phyloP scores from a whole-genome alignment of 2,113 vertebrate species.

The Otolemur garnettii region DNA sequence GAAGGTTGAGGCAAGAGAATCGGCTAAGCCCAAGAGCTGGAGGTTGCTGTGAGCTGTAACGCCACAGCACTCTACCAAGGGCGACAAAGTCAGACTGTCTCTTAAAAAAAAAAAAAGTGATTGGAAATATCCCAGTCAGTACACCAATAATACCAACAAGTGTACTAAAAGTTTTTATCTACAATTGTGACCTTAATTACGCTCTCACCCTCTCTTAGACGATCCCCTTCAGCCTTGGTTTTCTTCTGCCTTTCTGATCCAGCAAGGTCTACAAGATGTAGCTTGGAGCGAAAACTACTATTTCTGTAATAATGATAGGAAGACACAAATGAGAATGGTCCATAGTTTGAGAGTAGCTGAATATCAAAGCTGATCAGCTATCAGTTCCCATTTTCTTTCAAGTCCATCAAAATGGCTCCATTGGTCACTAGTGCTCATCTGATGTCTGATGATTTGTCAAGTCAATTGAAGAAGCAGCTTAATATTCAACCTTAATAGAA shows the following conservation, averaged over 20 bases:
- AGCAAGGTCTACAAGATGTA: constrained; percentile 97
- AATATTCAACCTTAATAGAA: constrained; percentile 30
- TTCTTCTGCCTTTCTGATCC: constrained; percentile 99
- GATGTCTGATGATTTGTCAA: background rate
- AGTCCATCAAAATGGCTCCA: constrained; percentile 44
- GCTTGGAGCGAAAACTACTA: constrained; percentile 90
- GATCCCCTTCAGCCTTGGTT: constrained; percentile 97
- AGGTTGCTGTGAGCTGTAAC: too few relatives aligned
- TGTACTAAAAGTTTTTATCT: background rate
- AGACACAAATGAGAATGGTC: constrained; percentile 23
- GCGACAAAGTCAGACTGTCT: too few relatives aligned
- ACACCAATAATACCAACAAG: background rate
- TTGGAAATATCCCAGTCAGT: constrained; percentile 44
- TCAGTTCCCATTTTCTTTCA: constrained; percentile 33
- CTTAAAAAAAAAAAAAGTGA: background rate
- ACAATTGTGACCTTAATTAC: constrained; percentile 8
- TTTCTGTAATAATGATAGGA: constrained; percentile 81
- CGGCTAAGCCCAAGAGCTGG: too few relatives aligned
- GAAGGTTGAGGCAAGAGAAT: too few relatives aligned
- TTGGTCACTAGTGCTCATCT: constrained; percentile 30
- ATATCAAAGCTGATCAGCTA: constrained; percentile 27
- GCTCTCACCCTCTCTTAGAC: constrained; percentile 95
- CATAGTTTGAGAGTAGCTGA: background rate
- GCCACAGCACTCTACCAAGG: too few relatives aligned
- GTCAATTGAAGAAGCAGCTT: constrained; percentile 17